phyloP scores from a whole-genome alignment of 2,113 vertebrate genomes.

The Oreochromis niloticus region DNA sequence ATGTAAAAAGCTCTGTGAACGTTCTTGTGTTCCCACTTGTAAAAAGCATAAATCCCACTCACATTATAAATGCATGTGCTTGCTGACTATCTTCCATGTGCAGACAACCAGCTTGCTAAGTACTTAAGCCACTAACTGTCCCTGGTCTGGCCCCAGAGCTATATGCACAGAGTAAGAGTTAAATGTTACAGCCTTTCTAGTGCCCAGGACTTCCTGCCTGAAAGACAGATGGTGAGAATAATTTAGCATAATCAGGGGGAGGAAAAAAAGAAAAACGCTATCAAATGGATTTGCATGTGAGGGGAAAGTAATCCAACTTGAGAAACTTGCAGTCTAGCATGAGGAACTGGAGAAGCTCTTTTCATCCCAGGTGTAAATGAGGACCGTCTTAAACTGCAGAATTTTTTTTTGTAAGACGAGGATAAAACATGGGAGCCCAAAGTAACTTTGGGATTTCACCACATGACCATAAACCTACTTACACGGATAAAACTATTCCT shows the following conservation, averaged over 20 bases:
- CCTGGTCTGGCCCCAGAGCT: background rate
- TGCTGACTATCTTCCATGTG: background rate
- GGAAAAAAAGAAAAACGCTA: background rate
- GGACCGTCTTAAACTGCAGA: background rate
- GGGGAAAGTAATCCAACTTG: background rate
- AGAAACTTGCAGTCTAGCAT: background rate
- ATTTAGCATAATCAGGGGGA: slow-evolving; percentile 36
- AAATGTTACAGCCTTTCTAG: slow-evolving; percentile 14
- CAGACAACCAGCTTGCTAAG: slow-evolving; percentile 18
- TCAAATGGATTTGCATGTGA: background rate
- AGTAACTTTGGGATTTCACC: background rate
- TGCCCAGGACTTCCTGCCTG: background rate
- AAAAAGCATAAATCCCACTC: background rate
- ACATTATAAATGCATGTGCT: background rate
- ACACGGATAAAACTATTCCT: background rate
- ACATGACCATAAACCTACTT: background rate
- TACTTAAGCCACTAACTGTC: background rate
- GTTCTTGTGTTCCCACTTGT: background rate
- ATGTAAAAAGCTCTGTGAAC: background rate
- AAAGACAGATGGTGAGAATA: slow-evolving; percentile 45
- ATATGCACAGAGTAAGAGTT: background rate
- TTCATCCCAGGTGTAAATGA: slow-evolving; percentile 27
- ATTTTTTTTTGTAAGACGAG: background rate
- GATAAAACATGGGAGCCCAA: background rate
- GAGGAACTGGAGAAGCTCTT: background rate